Conservation (phyloP, 2,888 invertebrate genomes). For the Dysmachus trigonus region DNA sequence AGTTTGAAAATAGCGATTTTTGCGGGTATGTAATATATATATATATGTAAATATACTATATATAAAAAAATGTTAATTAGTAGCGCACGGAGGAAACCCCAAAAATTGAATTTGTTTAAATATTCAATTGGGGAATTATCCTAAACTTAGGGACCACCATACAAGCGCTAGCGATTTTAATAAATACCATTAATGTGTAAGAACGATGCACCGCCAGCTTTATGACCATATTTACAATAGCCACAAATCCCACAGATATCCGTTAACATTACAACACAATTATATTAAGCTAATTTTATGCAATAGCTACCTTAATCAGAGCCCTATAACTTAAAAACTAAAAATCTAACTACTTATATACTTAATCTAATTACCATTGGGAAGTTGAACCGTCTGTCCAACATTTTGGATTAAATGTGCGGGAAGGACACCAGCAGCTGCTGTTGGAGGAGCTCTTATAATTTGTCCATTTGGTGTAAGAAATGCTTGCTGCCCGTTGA, state of each 20-base stretch:
- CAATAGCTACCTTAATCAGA: background rate
- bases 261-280: background rate
- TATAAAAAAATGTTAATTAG: conserved; percentile 17
- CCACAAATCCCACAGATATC: conserved; percentile 41
- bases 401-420: conserved; percentile 79
- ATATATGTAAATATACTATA: too few relatives aligned
- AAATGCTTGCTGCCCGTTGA: conserved; percentile 68
- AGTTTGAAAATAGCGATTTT: background rate
- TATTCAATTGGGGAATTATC: background rate
- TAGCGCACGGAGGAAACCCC: background rate
- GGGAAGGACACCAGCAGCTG: conserved; percentile 66
- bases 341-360: background rate
- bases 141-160: background rate
- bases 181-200: background rate
- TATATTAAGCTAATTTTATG: background rate
- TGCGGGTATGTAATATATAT: too few relatives aligned
- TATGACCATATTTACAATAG: conserved; percentile 33
- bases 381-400: conserved; percentile 75
- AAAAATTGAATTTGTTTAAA: too few relatives aligned
- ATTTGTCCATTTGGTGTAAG: conserved; percentile 73
- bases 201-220: background rate
- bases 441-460: conserved; percentile 72
- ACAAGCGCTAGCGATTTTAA: background rate
- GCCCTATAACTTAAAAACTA: background rate
- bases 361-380: conserved; percentile 64